phyloP scores from a whole-genome alignment of 1,140 invertebrate species.

The Varroa destructor region DNA sequence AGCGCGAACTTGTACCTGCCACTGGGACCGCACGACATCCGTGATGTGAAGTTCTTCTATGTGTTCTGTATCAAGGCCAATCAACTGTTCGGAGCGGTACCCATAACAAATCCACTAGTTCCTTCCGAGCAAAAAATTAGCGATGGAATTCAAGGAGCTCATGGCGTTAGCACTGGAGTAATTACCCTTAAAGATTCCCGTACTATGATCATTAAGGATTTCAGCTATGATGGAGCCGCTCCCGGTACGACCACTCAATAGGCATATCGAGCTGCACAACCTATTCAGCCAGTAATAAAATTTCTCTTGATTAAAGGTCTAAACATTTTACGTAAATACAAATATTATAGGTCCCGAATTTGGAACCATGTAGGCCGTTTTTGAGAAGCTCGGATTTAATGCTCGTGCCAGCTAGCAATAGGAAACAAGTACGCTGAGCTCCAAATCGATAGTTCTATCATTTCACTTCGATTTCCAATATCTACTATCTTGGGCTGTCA shows the following conservation, averaged over 20 bases:
- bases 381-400: neutral
- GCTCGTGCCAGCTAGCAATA: too few species aligned
- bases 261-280: too few species aligned
- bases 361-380: neutral
- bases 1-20: slow-evolving; percentile 8
- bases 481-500: too few species aligned
- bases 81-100: slow-evolving; percentile 16
- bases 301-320: neutral
- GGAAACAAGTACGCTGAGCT: too few species aligned
- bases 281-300: too few species aligned
- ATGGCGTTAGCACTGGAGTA: slow-evolving; percentile 64
- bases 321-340: neutral
- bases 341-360: neutral
- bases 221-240: slow-evolving; percentile 73
- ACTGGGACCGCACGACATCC: slow-evolving; percentile 9
- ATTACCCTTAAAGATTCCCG: slow-evolving; percentile 77
- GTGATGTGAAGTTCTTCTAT: slow-evolving; percentile 19
- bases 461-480: too few species aligned
- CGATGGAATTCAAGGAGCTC: slow-evolving; percentile 37
- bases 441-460: too few species aligned
- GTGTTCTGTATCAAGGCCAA: slow-evolving; percentile 27
- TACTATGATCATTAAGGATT: slow-evolving; percentile 66
- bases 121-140: slow-evolving; percentile 10
- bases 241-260: slow-evolving; percentile 49
- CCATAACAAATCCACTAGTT: slow-evolving; percentile 9